These are phyloP conservation scores for Calameuta pallipes DNA, from an alignment of 2,888 invertebrate genomes.

Conservation along the genomic window DNA sequence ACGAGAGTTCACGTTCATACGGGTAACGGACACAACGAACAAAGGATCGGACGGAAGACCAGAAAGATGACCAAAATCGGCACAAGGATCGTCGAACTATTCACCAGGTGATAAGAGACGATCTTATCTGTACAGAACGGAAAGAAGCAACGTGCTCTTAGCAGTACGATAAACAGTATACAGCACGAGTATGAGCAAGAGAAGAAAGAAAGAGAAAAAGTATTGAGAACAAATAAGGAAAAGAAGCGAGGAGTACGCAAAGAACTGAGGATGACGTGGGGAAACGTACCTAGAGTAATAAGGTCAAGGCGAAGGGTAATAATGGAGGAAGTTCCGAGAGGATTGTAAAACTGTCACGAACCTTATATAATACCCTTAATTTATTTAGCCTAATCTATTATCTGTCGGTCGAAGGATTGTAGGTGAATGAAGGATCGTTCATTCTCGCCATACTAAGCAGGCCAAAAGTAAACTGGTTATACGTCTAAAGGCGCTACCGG, in stretches of 20 bases:
- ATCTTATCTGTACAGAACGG: neutral
- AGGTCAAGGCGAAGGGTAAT: neutral
- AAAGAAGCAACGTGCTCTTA: neutral
- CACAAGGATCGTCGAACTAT: neutral
- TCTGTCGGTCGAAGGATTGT: constrained; percentile 13
- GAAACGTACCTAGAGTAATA: neutral
- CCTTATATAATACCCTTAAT: constrained; percentile 37
- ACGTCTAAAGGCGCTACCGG: constrained; percentile 34
- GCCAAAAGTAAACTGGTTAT: neutral
- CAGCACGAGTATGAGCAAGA: neutral
- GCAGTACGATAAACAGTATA: neutral
- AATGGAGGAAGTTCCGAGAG: neutral
- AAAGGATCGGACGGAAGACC: constrained; percentile 1
- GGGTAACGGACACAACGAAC: neutral
- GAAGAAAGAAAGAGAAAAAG: neutral
- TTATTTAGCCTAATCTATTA: constrained; percentile 44
- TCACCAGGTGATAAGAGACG: neutral
- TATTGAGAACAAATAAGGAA: neutral
- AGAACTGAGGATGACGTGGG: neutral
- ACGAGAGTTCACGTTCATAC: neutral
- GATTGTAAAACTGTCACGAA: neutral
- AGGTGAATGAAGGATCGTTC: constrained; percentile 21
- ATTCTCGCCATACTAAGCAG: neutral
- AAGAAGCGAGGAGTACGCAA: neutral
- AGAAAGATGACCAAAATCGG: constrained; percentile 25